These are phyloP conservation scores for Cheirogaleus medius DNA, from an alignment of 2,113 vertebrate genomes.

Conservation along the genomic window DNA sequence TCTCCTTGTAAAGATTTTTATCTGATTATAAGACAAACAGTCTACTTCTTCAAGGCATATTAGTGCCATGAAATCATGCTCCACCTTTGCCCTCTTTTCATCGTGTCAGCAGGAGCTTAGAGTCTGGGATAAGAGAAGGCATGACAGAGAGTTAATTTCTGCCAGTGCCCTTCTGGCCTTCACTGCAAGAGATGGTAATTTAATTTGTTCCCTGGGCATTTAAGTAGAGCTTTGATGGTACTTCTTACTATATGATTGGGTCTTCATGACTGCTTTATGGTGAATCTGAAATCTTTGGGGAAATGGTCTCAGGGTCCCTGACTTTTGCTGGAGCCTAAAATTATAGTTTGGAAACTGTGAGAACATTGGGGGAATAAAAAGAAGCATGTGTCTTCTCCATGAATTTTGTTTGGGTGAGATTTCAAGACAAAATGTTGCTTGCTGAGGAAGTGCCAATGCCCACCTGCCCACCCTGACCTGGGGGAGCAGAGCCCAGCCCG, in stretches of 20 bases:
- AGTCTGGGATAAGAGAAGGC: neutral
- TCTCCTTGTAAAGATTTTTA: neutral
- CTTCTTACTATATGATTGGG: neutral
- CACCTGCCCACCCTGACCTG: fast-evolving
- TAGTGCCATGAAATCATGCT: conserved; percentile 46
- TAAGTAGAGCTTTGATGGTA: neutral
- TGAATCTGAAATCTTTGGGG: neutral
- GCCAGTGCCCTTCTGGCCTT: conserved; percentile 32
- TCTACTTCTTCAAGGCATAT: conserved; percentile 62
- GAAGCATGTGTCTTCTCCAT: conserved; percentile 19
- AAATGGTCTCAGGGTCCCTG: neutral
- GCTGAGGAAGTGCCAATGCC: conserved; percentile 46
- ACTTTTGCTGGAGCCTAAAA: neutral
- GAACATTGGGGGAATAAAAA: neutral
- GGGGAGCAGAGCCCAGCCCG: neutral
- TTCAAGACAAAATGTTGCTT: neutral
- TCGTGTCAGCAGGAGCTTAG: neutral
- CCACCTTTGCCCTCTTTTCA: neutral
- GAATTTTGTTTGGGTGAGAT: conserved; percentile 14
- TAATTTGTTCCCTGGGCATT: neutral
- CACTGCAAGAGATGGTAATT: neutral
- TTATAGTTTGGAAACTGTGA: conserved; percentile 31
- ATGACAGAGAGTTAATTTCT: conserved; percentile 43
- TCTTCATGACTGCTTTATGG: neutral
- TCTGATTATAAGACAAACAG: conserved; percentile 62